These are phyloP conservation scores for Chaetodon auriga DNA, from an alignment of 2,113 vertebrate species.

Conservation along the genomic window DNA sequence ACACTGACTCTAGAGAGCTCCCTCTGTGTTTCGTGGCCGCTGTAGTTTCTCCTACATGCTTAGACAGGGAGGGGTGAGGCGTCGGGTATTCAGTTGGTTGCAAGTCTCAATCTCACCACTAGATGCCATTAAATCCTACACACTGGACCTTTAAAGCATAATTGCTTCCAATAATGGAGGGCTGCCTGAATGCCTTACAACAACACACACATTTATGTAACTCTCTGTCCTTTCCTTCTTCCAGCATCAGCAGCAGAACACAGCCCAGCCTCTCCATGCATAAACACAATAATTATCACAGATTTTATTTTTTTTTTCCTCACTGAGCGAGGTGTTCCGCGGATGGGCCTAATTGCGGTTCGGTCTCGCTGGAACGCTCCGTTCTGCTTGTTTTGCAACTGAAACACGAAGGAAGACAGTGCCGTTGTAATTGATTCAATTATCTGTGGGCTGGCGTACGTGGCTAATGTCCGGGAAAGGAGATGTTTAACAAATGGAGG, in stretches of 20 bases:
- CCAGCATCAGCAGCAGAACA: constrained; percentile 26
- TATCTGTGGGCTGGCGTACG: constrained; percentile 59
- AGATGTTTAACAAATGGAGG: constrained; percentile 62
- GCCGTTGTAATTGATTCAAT: constrained; percentile 69
- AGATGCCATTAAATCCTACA: no score
- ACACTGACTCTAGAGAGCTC: no score
- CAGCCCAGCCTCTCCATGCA: constrained; percentile 26
- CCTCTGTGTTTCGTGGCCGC: no score
- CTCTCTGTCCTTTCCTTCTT: constrained; percentile 14
- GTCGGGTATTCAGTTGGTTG: no score
- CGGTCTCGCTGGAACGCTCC: constrained; percentile 30
- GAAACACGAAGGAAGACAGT: constrained; percentile 50
- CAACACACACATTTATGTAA: constrained; percentile 7
- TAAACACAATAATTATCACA: constrained; percentile 65
- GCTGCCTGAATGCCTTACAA: constrained; percentile 28
- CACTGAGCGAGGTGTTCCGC: constrained; percentile 26
- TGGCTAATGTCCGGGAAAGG: constrained; percentile 67
- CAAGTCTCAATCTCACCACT: no score
- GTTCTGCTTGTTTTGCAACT: constrained; percentile 48
- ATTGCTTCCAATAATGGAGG: constrained; percentile 23
- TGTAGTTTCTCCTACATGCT: no score
- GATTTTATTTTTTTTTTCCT: constrained; percentile 24
- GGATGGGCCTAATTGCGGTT: constrained; percentile 55
- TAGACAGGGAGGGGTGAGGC: no score
- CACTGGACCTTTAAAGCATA: constrained; percentile 13